Percentiles rank a stretch among this genome's conserved stretches.
Conservation (phyloP, 2,888 invertebrate species). For the Gibbula magus region DNA sequence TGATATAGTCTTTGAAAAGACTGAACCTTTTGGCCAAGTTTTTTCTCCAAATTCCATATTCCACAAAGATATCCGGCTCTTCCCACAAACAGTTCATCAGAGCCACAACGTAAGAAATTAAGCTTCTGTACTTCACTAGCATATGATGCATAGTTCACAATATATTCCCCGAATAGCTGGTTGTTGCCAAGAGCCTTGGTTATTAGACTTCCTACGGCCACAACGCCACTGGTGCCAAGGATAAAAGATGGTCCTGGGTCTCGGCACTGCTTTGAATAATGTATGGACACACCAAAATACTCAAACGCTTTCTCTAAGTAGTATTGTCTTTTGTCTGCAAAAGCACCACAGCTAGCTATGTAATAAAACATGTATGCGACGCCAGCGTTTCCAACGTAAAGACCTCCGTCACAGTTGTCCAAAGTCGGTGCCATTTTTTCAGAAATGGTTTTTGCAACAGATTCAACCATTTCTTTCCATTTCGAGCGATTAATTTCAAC, state of each 20-base stretch:
- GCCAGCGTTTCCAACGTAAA: conserved; percentile 84
- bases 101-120: conserved; percentile 75
- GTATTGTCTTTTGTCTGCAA: conserved; percentile 46
- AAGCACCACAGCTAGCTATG: conserved; percentile 79
- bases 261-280: conserved; percentile 73
- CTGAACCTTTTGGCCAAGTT: conserved; percentile 52
- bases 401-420: conserved; percentile 78
- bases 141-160: conserved; percentile 75
- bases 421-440: conserved; percentile 55
- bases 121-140: conserved; percentile 76
- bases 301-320: conserved; percentile 80
- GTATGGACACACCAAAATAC: conserved; percentile 81
- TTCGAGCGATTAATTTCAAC: conserved; percentile 50
- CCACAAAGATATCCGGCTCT: conserved; percentile 89
- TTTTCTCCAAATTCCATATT: conserved; percentile 81
- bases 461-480: conserved; percentile 55
- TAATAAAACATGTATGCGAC: conserved; percentile 86
- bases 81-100: conserved; percentile 90
- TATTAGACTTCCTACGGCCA: conserved; percentile 80
- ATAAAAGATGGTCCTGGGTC: conserved; percentile 84
- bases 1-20: too few species aligned
- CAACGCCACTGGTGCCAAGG: conserved; percentile 87
- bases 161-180: conserved; percentile 33
- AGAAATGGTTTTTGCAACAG: conserved; percentile 51
- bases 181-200: conserved; percentile 74